Evolutionary conservation across 2,888 invertebrate species (phyloP).

Genomic region (Lycia hirtaria): DNA sequence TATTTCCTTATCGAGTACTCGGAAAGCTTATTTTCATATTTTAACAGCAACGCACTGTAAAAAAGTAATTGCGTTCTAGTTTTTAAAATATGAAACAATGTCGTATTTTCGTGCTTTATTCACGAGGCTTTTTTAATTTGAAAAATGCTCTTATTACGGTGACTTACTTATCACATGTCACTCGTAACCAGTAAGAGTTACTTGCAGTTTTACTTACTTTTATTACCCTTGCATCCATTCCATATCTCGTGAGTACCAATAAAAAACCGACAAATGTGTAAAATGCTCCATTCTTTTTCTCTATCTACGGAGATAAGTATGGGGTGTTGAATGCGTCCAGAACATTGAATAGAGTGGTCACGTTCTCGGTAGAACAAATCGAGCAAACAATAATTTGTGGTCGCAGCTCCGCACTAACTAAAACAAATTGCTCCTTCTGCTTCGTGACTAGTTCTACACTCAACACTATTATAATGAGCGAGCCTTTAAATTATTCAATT

Average conservation of each 20-base stretch:
- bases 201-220: not conserved
- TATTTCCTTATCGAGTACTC: no score
- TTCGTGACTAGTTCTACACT: slow-evolving; percentile 38
- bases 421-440: slow-evolving; percentile 48
- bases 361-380: slow-evolving; percentile 51
- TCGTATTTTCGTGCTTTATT: no score
- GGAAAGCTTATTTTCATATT: no score
- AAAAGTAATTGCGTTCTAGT: no score
- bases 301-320: slow-evolving; percentile 32
- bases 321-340: slow-evolving; percentile 35
- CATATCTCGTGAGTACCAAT: slow-evolving; percentile 17
- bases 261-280: slow-evolving; percentile 27
- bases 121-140: no score
- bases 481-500: slow-evolving; percentile 33
- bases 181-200: not conserved
- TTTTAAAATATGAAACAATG: no score
- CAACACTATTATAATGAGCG: slow-evolving; percentile 30
- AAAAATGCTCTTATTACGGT: no score
- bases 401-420: slow-evolving; percentile 46
- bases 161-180: not conserved
- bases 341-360: slow-evolving; percentile 49
- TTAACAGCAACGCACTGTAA: no score
- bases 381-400: slow-evolving; percentile 48
- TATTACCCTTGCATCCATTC: slow-evolving; percentile 33
- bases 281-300: slow-evolving; percentile 24